Evolutionary conservation across 2,113 vertebrate species (phyloP).

Genomic region (Callocephalon fimbriatum): DNA sequence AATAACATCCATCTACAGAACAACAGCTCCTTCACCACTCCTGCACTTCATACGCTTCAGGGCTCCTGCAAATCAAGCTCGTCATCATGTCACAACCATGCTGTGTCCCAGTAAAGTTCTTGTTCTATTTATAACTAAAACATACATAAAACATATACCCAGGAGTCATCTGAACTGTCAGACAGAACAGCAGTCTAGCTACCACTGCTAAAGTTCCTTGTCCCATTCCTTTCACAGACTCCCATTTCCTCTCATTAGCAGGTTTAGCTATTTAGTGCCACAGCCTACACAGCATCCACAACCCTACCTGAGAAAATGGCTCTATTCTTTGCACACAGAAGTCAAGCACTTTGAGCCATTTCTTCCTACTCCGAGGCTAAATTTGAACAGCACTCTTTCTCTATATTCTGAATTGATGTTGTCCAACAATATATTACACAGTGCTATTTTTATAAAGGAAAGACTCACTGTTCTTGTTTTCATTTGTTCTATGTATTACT

Average conservation of each 20-base stretch:
- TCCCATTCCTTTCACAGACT: not conserved
- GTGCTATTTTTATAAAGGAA: not conserved
- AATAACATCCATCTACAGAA: not conserved
- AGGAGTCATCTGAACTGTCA: not conserved
- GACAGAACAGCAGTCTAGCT: not conserved
- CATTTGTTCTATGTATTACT: not conserved
- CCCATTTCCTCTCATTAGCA: not conserved
- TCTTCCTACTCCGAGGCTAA: not conserved
- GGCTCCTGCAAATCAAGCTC: not conserved
- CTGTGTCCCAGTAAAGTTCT: not conserved
- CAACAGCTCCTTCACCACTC: not conserved
- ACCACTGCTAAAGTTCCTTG: not conserved
- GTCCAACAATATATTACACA: not conserved
- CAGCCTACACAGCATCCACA: not conserved
- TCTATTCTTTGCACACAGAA: not conserved
- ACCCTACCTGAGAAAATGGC: not conserved
- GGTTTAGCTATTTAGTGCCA: not conserved
- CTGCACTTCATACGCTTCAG: fast-evolving
- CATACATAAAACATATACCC: not conserved
- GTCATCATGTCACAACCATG: not conserved
- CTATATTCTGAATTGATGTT: not conserved
- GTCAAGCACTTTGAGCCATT: not conserved
- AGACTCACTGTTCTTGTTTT: not conserved
- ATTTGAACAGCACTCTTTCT: not conserved
- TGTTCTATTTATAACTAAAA: not conserved